Evolutionary conservation across 1,140 invertebrate species (phyloP).

Genomic region (Neotoxoptera formosana): DNA sequence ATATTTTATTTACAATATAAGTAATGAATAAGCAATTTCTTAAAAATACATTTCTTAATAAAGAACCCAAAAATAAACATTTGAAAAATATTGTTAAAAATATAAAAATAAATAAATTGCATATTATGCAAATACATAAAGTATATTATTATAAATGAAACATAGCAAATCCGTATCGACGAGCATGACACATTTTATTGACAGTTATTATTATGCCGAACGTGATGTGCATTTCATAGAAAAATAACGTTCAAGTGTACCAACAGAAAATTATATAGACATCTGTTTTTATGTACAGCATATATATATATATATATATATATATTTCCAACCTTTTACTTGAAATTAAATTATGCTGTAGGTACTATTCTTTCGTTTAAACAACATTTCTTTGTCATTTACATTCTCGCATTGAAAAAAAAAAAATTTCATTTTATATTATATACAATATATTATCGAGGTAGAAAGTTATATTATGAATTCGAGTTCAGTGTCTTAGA

Average conservation of each 20-base stretch:
- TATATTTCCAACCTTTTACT: background rate
- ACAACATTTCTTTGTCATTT: constrained; percentile 8
- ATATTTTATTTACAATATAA: background rate
- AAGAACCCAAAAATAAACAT: background rate
- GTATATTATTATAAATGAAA: background rate
- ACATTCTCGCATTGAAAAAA: background rate
- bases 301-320: background rate
- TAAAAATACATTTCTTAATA: background rate
- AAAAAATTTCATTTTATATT: background rate
- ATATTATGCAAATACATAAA: background rate
- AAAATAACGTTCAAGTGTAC: background rate
- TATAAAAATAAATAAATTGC: background rate
- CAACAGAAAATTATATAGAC: constrained; percentile 24
- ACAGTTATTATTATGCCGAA: constrained; percentile 16
- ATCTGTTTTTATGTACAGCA: background rate
- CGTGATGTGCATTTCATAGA: background rate
- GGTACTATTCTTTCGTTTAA: background rate
- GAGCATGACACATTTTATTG: constrained; percentile 30
- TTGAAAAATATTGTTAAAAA: background rate
- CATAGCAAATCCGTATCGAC: background rate
- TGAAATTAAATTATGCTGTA: background rate
- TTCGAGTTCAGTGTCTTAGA: background rate
- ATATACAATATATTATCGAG: background rate
- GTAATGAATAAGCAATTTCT: background rate
- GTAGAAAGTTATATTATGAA: constrained; percentile 6